A percentile compares a stretch with the other conserved stretches of the same genome.
Conservation (phyloP, 2,797 vertebrate species). For the Xiphophorus birchmanni region DNA sequence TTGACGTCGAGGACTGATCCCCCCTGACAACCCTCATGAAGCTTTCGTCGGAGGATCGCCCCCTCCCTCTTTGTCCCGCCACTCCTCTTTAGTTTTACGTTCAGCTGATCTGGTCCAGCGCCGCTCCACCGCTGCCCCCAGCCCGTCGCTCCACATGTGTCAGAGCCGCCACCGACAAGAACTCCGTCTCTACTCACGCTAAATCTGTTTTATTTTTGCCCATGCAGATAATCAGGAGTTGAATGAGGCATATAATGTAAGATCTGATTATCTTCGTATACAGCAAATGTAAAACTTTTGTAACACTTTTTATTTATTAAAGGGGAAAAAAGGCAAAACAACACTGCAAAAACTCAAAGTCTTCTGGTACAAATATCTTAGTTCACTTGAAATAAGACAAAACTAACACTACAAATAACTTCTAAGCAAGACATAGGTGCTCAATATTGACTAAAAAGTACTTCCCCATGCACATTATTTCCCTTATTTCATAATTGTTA, state of each 20-base stretch:
- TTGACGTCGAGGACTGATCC: slow-evolving; percentile 72
- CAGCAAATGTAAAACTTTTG: background rate
- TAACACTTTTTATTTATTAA: background rate
- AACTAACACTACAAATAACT: no score
- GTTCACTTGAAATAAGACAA: no score
- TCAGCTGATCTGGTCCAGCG: slow-evolving; percentile 40
- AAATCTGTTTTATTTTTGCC: slow-evolving; percentile 18
- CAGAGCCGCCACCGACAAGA: slow-evolving; percentile 38
- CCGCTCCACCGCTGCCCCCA: slow-evolving; percentile 21
- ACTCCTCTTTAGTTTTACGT: slow-evolving; percentile 49
- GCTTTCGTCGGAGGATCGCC: slow-evolving; percentile 56
- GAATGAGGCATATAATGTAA: background rate
- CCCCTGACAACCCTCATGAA: slow-evolving; percentile 74
- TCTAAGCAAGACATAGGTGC: no score
- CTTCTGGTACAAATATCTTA: no score
- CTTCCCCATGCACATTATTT: no score
- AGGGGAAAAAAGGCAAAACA: background rate
- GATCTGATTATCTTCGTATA: background rate
- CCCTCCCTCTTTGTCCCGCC: slow-evolving; percentile 36
- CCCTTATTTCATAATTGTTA: no score
- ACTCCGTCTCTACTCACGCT: slow-evolving; percentile 31
- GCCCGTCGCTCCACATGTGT: slow-evolving; percentile 61
- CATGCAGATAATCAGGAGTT: slow-evolving; percentile 3
- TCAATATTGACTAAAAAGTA: no score
- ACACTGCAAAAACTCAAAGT: background rate